Evolutionary conservation across 2,113 vertebrate species (phyloP).

Genomic region (Proteles cristata): DNA sequence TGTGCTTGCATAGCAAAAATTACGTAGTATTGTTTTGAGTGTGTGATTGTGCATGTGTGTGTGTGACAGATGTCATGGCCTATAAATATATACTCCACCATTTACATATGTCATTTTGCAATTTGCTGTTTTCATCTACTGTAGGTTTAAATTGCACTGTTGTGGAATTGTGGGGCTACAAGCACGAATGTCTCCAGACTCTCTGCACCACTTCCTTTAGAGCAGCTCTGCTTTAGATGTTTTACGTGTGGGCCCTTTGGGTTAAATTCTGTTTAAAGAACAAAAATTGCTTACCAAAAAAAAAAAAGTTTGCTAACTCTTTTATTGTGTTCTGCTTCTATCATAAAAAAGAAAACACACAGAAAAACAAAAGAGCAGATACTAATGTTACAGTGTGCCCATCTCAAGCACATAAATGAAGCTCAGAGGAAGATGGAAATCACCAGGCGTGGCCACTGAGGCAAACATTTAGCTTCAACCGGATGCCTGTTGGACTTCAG

Average conservation of each 20-base stretch:
- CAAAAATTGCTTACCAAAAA: not conserved
- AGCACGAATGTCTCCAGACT: not conserved
- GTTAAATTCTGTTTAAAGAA: slow-evolving; percentile 37
- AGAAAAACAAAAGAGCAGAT: not conserved
- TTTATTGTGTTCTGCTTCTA: not conserved
- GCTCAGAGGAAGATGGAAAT: not conserved
- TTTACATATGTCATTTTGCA: not conserved
- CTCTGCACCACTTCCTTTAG: slow-evolving; percentile 56
- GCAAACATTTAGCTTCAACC: not conserved
- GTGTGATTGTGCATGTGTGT: not conserved
- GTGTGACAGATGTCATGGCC: not conserved
- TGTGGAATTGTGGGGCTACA: not conserved
- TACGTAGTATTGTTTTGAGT: not conserved
- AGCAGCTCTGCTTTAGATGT: slow-evolving; percentile 22
- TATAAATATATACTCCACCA: not conserved
- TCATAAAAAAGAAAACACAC: not conserved
- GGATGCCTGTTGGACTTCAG: slow-evolving; percentile 21
- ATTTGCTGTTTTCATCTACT: not conserved
- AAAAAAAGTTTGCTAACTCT: not conserved
- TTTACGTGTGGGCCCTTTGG: not conserved
- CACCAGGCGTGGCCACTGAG: not conserved
- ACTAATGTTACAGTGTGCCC: not conserved
- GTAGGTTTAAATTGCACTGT: not conserved
- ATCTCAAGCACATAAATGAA: not conserved
- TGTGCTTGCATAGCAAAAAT: not conserved